These are phyloP conservation scores for Columba janthina DNA, from an alignment of 2,113 vertebrate genomes.

Conservation along the genomic window DNA sequence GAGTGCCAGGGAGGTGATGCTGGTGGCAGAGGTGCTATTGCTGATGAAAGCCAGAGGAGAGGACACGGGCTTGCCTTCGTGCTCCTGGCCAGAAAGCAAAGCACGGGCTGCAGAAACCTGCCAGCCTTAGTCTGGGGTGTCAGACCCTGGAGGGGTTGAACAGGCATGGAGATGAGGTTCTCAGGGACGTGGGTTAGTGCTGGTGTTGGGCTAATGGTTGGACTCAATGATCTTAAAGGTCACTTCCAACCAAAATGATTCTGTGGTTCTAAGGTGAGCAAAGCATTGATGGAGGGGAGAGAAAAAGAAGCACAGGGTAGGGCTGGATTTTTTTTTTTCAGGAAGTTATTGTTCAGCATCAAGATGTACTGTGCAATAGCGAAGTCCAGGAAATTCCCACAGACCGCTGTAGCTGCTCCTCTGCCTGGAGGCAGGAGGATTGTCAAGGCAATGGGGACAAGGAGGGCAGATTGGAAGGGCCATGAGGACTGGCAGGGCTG, in stretches of 20 bases:
- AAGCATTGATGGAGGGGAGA: background rate
- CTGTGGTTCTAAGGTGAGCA: background rate
- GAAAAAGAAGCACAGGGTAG: background rate
- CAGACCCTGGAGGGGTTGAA: too few species aligned
- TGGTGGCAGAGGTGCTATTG: background rate
- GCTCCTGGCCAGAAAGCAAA: background rate
- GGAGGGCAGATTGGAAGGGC: background rate
- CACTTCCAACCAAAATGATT: too few species aligned
- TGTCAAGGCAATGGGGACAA: background rate
- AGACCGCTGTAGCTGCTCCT: background rate
- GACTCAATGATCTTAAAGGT: too few species aligned
- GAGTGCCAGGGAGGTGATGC: background rate
- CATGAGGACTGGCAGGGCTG: background rate
- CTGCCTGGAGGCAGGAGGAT: background rate
- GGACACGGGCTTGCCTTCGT: background rate
- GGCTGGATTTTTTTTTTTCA: background rate
- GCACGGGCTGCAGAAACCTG: background rate
- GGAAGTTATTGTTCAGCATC: background rate
- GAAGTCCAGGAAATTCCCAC: background rate
- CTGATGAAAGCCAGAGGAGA: background rate
- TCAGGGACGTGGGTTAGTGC: too few species aligned
- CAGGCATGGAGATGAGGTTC: too few species aligned
- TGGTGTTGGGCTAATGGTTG: too few species aligned
- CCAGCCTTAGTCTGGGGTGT: background rate
- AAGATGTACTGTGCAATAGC: background rate